phyloP scores from a whole-genome alignment of 2,113 vertebrate species.

The Podocnemis expansa region DNA sequence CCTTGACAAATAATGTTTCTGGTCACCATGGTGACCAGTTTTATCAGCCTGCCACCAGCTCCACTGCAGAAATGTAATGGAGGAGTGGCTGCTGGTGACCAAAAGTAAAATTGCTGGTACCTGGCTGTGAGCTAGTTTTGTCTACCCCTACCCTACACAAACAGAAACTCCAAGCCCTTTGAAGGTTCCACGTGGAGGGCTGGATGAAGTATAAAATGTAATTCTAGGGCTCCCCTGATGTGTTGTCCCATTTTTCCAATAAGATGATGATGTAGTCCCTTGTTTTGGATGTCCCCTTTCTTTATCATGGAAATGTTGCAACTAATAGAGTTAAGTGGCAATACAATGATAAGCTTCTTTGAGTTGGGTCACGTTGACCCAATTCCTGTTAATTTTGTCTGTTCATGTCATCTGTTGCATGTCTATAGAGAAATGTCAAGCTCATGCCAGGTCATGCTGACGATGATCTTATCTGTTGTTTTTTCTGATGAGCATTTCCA shows the following conservation, averaged over 20 bases:
- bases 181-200: rapidly evolving
- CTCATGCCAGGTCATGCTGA: conserved; percentile 25
- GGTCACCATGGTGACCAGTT: too few species aligned
- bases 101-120: too few species aligned
- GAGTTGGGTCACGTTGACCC: conserved; percentile 75
- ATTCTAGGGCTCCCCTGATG: background rate
- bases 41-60: too few species aligned
- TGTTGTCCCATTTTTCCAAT: background rate
- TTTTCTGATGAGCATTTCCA: conserved; percentile 32
- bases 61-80: too few species aligned
- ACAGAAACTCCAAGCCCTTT: rapidly evolving
- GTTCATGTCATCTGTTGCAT: conserved; percentile 54
- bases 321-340: conserved; percentile 68
- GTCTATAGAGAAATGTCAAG: background rate
- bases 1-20: too few species aligned
- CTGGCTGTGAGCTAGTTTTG: too few species aligned
- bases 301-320: conserved; percentile 72
- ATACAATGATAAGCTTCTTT: conserved; percentile 74
- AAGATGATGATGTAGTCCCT: conserved; percentile 9
- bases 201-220: background rate
- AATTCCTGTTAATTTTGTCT: conserved; percentile 67
- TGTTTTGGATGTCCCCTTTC: conserved; percentile 52
- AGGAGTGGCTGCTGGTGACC: too few species aligned
- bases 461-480: conserved; percentile 32
- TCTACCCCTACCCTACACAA: too few species aligned